phyloP scores from a whole-genome alignment of 2,113 vertebrate species.

The Bos javanicus region DNA sequence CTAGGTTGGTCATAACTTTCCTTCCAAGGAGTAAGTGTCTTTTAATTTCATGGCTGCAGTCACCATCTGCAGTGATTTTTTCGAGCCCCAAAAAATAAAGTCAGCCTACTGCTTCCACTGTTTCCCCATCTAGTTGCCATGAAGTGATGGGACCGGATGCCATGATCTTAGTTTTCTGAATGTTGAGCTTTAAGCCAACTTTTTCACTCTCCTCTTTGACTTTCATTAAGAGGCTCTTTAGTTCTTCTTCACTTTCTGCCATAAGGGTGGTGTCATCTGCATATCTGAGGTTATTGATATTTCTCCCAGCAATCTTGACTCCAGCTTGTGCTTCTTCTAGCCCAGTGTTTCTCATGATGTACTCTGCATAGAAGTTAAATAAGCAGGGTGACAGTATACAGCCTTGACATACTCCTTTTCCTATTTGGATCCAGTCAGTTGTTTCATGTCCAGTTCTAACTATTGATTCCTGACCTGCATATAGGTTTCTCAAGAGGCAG shows the following conservation, averaged over 20 bases:
- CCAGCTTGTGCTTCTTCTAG: not conserved
- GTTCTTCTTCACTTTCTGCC: not conserved
- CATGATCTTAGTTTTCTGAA: not conserved
- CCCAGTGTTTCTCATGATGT: not conserved
- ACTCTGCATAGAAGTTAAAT: not conserved
- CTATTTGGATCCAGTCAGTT: not conserved
- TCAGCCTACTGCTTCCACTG: not conserved
- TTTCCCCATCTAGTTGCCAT: not conserved
- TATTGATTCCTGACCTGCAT: not conserved
- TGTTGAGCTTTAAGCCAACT: not conserved
- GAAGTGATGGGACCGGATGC: not conserved
- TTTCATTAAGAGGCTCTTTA: not conserved
- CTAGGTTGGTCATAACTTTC: not conserved
- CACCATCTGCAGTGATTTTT: not conserved
- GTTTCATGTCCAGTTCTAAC: not conserved
- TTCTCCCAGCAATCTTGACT: not conserved
- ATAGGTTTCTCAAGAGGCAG: not conserved
- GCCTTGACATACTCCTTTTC: not conserved
- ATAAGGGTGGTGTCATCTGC: not conserved
- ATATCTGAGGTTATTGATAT: not conserved
- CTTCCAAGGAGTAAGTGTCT: rapidly evolving
- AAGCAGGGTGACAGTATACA: not conserved
- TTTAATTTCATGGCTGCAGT: not conserved
- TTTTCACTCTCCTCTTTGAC: not conserved
- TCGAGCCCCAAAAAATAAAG: not conserved